Evolutionary conservation across 2,113 vertebrate genomes (phyloP), one percentile per base, ranked within the genome.

Genomic region (Glareola pratincola): DNA sequence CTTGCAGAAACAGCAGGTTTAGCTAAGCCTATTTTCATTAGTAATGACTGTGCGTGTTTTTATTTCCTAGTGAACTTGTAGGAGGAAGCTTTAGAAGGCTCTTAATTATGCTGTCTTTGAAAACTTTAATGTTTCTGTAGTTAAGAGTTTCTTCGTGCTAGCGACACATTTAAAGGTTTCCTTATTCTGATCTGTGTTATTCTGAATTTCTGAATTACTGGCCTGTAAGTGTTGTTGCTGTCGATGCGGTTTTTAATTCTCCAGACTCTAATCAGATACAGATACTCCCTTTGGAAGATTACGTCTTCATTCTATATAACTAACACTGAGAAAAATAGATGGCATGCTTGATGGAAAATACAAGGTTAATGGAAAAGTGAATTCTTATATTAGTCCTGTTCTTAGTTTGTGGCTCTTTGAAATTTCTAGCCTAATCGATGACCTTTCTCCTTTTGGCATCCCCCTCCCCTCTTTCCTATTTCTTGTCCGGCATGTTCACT

Each of bases 391-490:
- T 54, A 67, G 17, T 72, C n/a, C 20, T 79, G 0, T 63, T 37
- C 39, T 71, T 92, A 60, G 24, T 88, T 76, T 67, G 45, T 82
- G 34, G 1, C 2, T 69, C 34, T 63, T 41, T 32, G 30, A 75
- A 54, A 79, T 66, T 57, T 83, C 14, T 83, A 48, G 3, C 14
- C 29, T 45, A 62, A 32, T 30, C 2, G 7, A 5, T 54, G 26
- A 3, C 39, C 39, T 72, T 59, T 66, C 50, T 77, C 8, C 9
- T 53, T 30, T 79, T 79, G n/a, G 2, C 15, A 29, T 20, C 7
- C 3, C 21, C 4, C 30, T 37, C 2, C 11, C 12, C 0, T 1
- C 6, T 12, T 68, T 50, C 11, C 6, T 56, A 1, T 79, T 57
- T 66, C 64, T 47, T 84, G 21, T 77, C 48, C 3, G 0, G 39